Conservation (phyloP, 2,113 vertebrate species). For the Suncus etruscus region DNA sequence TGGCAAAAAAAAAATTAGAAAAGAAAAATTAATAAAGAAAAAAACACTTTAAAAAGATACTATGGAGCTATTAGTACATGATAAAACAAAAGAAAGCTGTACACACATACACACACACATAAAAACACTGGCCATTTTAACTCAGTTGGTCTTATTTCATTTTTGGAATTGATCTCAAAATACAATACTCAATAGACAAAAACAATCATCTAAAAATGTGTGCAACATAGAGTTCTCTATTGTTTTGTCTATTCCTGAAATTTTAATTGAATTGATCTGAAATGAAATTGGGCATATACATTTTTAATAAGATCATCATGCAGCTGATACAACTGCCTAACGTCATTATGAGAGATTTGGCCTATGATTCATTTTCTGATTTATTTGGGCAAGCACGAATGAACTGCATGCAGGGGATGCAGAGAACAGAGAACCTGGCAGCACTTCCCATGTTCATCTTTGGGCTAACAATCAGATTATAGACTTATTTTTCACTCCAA, state of each 20-base stretch:
- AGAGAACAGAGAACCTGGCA: neutral
- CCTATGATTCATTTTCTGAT: neutral
- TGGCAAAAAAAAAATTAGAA: neutral
- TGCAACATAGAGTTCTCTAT: too few species aligned
- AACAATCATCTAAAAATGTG: neutral
- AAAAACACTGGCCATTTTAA: neutral
- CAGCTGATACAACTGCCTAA: neutral
- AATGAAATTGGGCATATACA: neutral
- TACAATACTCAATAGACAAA: neutral
- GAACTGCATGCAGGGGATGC: accelerated
- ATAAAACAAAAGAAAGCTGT: neutral
- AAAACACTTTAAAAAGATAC: too few species aligned
- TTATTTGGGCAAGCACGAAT: neutral
- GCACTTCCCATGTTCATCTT: neutral
- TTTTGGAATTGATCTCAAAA: neutral
- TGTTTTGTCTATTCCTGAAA: too few species aligned
- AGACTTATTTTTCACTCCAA: neutral
- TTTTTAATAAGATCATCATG: neutral
- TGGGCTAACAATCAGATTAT: neutral
- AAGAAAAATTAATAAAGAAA: neutral
- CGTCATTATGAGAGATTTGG: neutral
- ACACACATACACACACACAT: too few species aligned
- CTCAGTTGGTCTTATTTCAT: neutral
- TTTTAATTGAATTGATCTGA: neutral
- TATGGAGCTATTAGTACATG: neutral